Evolutionary conservation across 2,113 vertebrate species (phyloP).

Genomic region (Pachyramphus minor): DNA sequence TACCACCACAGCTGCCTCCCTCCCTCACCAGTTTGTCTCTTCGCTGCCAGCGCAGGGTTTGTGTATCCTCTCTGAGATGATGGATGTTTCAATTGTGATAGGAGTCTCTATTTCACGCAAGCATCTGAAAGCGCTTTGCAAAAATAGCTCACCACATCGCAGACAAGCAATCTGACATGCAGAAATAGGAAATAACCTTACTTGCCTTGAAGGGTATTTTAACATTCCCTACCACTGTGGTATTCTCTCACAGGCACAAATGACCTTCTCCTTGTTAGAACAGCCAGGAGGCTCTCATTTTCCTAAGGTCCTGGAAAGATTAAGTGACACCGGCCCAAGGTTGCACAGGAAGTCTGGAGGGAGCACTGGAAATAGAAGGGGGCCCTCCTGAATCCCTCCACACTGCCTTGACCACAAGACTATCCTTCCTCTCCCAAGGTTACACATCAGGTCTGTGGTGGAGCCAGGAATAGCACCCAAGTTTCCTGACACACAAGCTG

Average conservation of each 20-base stretch:
- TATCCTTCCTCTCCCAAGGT: constrained; percentile 61
- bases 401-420: constrained; percentile 18
- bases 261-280: constrained; percentile 15
- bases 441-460: neutral
- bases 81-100: constrained; percentile 50
- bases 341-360: constrained; percentile 62
- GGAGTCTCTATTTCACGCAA: neutral
- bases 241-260: constrained; percentile 7
- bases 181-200: constrained; percentile 33
- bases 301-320: constrained; percentile 45
- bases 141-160: neutral
- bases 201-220: neutral
- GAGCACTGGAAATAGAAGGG: constrained; percentile 55
- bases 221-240: neutral
- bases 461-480: constrained; percentile 52
- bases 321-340: constrained; percentile 58
- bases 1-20: neutral
- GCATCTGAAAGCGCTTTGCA: neutral
- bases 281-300: constrained; percentile 32
- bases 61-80: neutral
- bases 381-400: neutral
- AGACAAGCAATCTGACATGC: neutral
- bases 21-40: neutral
- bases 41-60: neutral
- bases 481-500: constrained; percentile 26